These are phyloP conservation scores for Trachelus tabidus DNA, from an alignment of 2,888 invertebrate genomes.

Conservation along the genomic window DNA sequence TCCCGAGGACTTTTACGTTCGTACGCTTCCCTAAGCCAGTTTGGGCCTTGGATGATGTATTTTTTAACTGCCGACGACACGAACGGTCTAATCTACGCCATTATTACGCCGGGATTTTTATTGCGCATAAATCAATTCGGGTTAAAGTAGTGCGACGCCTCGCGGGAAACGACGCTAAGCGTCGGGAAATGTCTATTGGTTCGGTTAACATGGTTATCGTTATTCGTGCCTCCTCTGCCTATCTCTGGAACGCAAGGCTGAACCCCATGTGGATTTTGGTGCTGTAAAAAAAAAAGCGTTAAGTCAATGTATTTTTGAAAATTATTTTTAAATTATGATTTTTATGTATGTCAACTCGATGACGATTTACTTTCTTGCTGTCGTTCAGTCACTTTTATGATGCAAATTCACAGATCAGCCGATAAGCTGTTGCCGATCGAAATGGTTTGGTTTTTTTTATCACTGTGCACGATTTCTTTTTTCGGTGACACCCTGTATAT, in stretches of 20 bases:
- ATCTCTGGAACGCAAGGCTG: background rate
- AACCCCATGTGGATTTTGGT: background rate
- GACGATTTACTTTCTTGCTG: background rate
- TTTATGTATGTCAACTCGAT: background rate
- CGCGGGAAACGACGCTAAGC: background rate
- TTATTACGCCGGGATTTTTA: conserved; percentile 49
- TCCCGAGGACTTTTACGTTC: background rate
- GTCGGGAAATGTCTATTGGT: background rate
- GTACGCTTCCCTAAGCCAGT: background rate
- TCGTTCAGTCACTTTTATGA: background rate
- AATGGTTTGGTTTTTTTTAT: background rate
- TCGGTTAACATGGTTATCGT: background rate
- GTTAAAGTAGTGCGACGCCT: conserved; percentile 7
- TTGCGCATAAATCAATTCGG: conserved; percentile 51
- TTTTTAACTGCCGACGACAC: conserved; percentile 55
- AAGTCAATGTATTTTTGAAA: background rate
- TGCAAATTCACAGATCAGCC: background rate
- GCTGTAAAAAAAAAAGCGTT: background rate
- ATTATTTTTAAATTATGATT: background rate
- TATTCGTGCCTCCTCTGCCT: background rate
- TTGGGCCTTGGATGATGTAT: conserved; percentile 39
- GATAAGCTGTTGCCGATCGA: background rate
- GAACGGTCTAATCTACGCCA: conserved; percentile 51
- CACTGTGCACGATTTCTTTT: background rate
- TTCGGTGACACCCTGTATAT: background rate